A percentile compares a stretch with the other conserved stretches of the same genome.
phyloP scores from a whole-genome alignment of 2,797 vertebrate species.

The Steatocranus sp. region DNA sequence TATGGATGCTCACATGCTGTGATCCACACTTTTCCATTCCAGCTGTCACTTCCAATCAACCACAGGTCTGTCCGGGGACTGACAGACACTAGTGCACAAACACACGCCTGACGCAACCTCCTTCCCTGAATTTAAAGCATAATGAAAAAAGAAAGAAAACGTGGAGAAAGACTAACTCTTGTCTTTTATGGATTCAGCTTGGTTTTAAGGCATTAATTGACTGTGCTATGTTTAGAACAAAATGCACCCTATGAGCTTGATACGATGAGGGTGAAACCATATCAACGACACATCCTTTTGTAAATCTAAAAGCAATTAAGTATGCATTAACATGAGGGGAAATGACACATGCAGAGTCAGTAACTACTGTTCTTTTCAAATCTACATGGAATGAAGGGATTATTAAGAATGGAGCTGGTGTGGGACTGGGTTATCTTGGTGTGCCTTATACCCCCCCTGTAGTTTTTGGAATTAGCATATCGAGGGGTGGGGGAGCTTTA shows the following conservation, averaged over 20 bases:
- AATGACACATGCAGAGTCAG: conserved; percentile 18
- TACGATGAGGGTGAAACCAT: neutral
- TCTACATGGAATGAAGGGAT: conserved; percentile 13
- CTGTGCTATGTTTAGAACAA: conserved; percentile 49
- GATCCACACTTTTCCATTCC: neutral
- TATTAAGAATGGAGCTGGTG: conserved; percentile 13
- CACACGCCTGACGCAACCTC: neutral
- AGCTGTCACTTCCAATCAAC: conserved; percentile 15
- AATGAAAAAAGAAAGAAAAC: neutral
- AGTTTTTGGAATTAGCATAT: conserved; percentile 21
- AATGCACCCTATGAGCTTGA: conserved; percentile 15
- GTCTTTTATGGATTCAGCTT: conserved; percentile 1
- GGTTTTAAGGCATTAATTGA: conserved; percentile 67
- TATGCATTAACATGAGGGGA: neutral
- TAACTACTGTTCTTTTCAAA: conserved; percentile 24
- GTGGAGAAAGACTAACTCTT: neutral
- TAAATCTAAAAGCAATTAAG: conserved; percentile 34
- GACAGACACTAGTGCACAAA: neutral
- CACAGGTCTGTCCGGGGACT: neutral
- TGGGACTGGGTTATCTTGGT: neutral
- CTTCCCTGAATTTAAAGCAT: conserved; percentile 19
- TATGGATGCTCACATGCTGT: neutral
- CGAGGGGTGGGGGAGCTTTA: neutral
- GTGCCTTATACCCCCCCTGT: neutral
- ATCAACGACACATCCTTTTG: neutral